Base-by-base conservation (phyloP, 2,888 invertebrate genomes). In the Plemyria rubiginata region DNA sequence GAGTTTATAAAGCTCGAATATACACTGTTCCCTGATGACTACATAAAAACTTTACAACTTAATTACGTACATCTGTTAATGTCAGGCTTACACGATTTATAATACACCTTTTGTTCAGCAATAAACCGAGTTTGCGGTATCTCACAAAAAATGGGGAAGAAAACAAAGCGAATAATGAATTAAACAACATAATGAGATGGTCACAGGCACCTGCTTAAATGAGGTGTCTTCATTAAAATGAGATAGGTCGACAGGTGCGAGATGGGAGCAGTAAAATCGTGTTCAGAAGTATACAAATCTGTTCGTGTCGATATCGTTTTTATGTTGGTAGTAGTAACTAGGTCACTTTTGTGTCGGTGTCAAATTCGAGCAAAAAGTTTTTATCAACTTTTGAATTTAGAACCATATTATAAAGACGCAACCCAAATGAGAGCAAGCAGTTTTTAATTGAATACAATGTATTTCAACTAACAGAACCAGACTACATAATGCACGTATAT, bases 121-220 rank as follows among this genome's bases (percentile, higher is more conserved):
- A 88, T 90, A 91, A 90, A 92, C 53, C 85, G 88, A 88, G 82
- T 87, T 90, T 87, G 90, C 89, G 83, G 86, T 60, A 22, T 51
- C 12, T 51, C 53, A 65, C 46, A 67, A 59, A 88, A 87, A 82
- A 78, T 74, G 75, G 79, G 71, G 80, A 87, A 88, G 88, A 86
- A 90, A 91, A 92, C 90, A 92, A 90, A 91, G 88, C 86, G 87
- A 86, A 87, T 88, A 88, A 88, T 88, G 88, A 90, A 90, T 89
- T 87, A 87, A 89, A 88, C 81, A 87, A 87, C 85, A 86, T 88
- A 90, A 90, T 90, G 85, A 85, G 84, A 58, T 49, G 48, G 64
- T 60, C 52, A 79, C 67, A 72, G 81, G 86, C 92, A 92, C 92
- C 92, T 92, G 92, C 90, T 80, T 76, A 84, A 81, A 82, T 82